Evolutionary conservation across 2,797 vertebrate genomes (phyloP).

Genomic region (Lophius americanus): DNA sequence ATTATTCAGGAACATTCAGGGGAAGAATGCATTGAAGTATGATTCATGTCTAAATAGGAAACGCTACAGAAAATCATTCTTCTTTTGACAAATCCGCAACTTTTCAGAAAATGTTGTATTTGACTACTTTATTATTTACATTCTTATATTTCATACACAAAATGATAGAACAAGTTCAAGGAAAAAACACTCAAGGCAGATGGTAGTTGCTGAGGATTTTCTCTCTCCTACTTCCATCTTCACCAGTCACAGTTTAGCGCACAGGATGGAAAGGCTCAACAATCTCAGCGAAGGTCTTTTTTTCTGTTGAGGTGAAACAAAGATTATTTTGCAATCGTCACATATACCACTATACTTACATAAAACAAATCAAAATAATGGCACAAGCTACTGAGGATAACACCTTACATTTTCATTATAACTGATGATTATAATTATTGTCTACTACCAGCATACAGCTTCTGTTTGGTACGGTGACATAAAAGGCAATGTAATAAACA

Average conservation of each 20-base stretch:
- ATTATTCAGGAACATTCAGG: too few relatives aligned
- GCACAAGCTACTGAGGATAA: too few relatives aligned
- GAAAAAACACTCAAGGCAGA: slow-evolving; percentile 28
- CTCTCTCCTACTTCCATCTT: slow-evolving; percentile 3
- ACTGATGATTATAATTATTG: neutral
- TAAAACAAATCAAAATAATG: too few relatives aligned
- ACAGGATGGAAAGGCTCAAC: slow-evolving; percentile 87
- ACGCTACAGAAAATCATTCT: neutral
- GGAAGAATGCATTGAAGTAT: too few relatives aligned
- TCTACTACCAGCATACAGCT: neutral
- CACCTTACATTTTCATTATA: too few relatives aligned
- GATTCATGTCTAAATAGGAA: too few relatives aligned
- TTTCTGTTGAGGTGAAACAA: slow-evolving; percentile 76
- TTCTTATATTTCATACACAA: slow-evolving; percentile 42
- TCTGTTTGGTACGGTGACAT: neutral
- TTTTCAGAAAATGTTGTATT: slow-evolving; percentile 6
- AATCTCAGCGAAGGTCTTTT: slow-evolving; percentile 84
- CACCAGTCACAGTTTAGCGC: slow-evolving; percentile 74
- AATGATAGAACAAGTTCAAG: slow-evolving; percentile 45
- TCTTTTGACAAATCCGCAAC: neutral
- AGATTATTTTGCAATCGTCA: slow-evolving; percentile 10
- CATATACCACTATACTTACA: neutral
- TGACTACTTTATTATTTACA: slow-evolving; percentile 68
- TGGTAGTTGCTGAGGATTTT: slow-evolving; percentile 18
- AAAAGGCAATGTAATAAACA: neutral